Percentiles rank a stretch among this genome's conserved stretches.
These are phyloP conservation scores for Staurois parvus DNA, from an alignment of 2,797 vertebrate species.

Conservation along the genomic window DNA sequence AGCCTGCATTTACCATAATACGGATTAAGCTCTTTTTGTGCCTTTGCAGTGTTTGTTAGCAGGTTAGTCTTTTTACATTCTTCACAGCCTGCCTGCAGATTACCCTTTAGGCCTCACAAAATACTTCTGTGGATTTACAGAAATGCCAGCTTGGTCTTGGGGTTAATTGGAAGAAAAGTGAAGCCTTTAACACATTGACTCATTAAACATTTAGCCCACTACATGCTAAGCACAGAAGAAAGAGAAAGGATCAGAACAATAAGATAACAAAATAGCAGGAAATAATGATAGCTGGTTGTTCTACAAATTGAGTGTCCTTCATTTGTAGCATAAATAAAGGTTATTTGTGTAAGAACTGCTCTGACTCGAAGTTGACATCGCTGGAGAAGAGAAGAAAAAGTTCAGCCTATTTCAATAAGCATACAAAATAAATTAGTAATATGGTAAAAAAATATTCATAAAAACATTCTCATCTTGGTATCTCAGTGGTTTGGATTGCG, in stretches of 20 bases:
- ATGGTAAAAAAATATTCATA: no score
- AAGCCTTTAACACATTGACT: slow-evolving; percentile 89
- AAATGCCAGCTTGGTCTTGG: slow-evolving; percentile 89
- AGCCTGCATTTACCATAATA: slow-evolving; percentile 97
- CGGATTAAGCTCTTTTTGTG: slow-evolving; percentile 93
- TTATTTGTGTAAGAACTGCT: slow-evolving; percentile 67
- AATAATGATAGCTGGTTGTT: slow-evolving; percentile 72
- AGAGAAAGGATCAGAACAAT: slow-evolving; percentile 74
- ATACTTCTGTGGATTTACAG: slow-evolving; percentile 94
- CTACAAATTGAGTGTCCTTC: slow-evolving; percentile 75
- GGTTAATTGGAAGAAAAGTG: slow-evolving; percentile 97
- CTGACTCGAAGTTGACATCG: slow-evolving; percentile 67
- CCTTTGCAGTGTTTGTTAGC: slow-evolving; percentile 89
- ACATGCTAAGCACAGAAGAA: slow-evolving; percentile 74
- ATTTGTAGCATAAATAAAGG: slow-evolving; percentile 69
- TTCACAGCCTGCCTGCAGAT: slow-evolving; percentile 86
- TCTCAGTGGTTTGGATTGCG: no score
- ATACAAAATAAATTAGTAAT: no score
- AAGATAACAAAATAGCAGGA: slow-evolving; percentile 74
- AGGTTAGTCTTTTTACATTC: slow-evolving; percentile 97
- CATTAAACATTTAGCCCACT: slow-evolving; percentile 92
- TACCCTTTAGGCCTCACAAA: slow-evolving; percentile 91
- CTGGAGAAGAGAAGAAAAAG: background rate
- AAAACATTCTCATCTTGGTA: no score
- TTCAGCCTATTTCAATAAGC: background rate